Evolutionary conservation across 2,888 invertebrate genomes (phyloP).

Genomic region (Drosophila kuntzei): DNA sequence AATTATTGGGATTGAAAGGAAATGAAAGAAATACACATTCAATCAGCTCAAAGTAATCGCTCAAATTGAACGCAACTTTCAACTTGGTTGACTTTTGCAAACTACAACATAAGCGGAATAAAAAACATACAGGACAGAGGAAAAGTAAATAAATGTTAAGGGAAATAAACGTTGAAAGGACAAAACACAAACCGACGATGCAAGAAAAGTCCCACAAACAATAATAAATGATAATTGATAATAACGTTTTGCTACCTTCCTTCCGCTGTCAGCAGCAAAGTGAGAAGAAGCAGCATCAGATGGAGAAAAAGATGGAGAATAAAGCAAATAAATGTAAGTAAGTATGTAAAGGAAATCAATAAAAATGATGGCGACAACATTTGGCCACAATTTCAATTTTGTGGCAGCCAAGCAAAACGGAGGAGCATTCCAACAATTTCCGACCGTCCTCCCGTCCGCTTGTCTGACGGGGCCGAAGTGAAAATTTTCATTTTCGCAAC

Average conservation of each 20-base stretch:
- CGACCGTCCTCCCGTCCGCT: conserved; percentile 16
- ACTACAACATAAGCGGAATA: not conserved
- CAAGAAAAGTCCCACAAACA: conserved; percentile 52
- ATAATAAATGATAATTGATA: conserved; percentile 81
- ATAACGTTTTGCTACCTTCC: conserved; percentile 79
- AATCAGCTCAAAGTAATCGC: conserved; percentile 20
- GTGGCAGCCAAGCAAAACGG: conserved; percentile 46
- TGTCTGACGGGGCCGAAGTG: conserved; percentile 42
- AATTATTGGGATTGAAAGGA: not conserved
- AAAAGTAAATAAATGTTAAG: conserved; percentile 4
- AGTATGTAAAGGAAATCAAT: conserved; percentile 74
- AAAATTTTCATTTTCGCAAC: conserved; percentile 72
- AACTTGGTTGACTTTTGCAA: not conserved
- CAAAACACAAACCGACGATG: conserved; percentile 30
- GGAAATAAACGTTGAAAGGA: conserved; percentile 6
- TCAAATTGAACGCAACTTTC: not conserved
- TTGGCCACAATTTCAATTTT: conserved; percentile 78
- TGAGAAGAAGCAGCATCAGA: not conserved
- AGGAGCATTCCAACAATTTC: conserved; percentile 74
- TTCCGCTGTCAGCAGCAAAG: conserved; percentile 51
- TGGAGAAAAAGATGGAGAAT: conserved; percentile 9
- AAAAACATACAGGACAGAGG: not conserved
- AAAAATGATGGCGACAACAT: conserved; percentile 74
- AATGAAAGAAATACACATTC: conserved; percentile 9
- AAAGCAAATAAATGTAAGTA: conserved; percentile 45